These are phyloP conservation scores for Colaptes auratus DNA, from an alignment of 2,113 vertebrate genomes.

Conservation along the genomic window DNA sequence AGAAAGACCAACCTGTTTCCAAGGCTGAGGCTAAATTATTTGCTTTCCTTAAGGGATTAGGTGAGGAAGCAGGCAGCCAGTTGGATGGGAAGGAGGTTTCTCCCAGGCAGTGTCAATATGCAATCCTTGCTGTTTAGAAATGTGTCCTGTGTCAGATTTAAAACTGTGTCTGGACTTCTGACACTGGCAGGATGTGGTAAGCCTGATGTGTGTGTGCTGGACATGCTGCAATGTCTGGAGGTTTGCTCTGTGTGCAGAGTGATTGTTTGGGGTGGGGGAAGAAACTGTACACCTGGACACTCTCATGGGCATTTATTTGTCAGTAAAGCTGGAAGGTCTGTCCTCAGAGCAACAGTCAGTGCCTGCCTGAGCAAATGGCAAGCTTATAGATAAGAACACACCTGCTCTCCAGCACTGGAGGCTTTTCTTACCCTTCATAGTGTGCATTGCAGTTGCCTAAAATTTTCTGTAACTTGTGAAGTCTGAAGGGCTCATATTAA, in stretches of 20 bases:
- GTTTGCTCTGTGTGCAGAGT: not conserved
- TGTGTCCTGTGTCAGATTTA: not conserved
- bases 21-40: not conserved
- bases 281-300: not conserved
- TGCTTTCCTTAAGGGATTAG: not conserved
- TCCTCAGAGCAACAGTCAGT: not conserved
- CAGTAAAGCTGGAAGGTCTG: not conserved
- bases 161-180: not conserved
- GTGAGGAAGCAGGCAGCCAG: not conserved
- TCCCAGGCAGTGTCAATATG: not conserved
- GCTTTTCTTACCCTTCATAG: not conserved
- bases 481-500: not conserved
- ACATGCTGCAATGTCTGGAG: not conserved
- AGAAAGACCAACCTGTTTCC: not conserved
- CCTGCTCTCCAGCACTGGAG: not conserved
- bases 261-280: not conserved
- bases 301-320: not conserved
- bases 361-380: not conserved
- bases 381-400: not conserved
- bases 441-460: not conserved
- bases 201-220: not conserved
- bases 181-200: accelerated
- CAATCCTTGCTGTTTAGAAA: not conserved
- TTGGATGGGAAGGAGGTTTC: not conserved
- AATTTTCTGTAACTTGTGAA: not conserved